Evolutionary conservation across 1,140 invertebrate species (phyloP).

Genomic region (Artemia franciscana): DNA sequence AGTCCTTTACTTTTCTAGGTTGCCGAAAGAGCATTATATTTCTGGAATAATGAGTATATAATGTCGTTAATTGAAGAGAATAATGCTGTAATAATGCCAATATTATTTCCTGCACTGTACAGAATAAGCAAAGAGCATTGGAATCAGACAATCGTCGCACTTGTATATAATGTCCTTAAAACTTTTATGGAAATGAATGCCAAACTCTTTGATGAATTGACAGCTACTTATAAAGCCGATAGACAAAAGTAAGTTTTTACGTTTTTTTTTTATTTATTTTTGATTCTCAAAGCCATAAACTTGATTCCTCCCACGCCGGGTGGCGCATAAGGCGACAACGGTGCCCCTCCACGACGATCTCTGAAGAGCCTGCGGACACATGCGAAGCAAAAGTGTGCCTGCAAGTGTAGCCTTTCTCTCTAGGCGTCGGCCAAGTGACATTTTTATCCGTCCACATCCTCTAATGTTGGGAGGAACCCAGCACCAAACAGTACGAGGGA

Average conservation of each 20-base stretch:
- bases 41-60: constrained; percentile 94
- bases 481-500: no score
- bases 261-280: neutral
- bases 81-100: constrained; percentile 53
- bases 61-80: constrained; percentile 85
- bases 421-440: neutral
- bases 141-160: constrained; percentile 97
- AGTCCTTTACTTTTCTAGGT: constrained; percentile 54
- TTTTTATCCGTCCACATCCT: neutral
- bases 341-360: neutral
- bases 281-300: neutral
- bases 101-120: constrained; percentile 87
- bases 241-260: constrained; percentile 62
- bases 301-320: neutral
- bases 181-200: constrained; percentile 99
- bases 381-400: neutral
- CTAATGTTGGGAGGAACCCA: neutral
- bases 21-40: constrained; percentile 78
- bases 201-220: constrained; percentile 94
- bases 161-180: constrained; percentile 98
- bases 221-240: constrained; percentile 90
- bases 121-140: constrained; percentile 97
- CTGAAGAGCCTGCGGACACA: no score
- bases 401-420: neutral
- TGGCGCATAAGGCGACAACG: neutral